Conservation (phyloP, 2,797 vertebrate genomes). For the Dermochelys coriacea region DNA sequence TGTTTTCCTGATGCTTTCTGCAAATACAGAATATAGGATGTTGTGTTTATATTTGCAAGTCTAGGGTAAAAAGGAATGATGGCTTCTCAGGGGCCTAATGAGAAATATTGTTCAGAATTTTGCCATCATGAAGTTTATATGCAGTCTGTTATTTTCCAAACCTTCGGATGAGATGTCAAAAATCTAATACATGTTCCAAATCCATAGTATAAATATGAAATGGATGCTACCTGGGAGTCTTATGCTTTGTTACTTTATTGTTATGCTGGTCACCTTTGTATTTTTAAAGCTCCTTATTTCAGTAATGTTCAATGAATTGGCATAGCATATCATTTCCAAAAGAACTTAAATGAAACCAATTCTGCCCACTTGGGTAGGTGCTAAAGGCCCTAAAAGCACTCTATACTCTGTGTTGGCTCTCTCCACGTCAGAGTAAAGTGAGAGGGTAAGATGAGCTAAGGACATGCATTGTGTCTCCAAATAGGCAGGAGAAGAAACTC, state of each 20-base stretch:
- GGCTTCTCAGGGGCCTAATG: neutral
- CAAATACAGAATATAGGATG: neutral
- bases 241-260: neutral
- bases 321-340: neutral
- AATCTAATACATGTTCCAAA: neutral
- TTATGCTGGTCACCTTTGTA: neutral
- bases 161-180: neutral
- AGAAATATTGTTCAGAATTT: neutral
- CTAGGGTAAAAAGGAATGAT: neutral
- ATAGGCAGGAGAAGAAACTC: neutral
- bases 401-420: neutral
- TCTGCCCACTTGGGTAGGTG: neutral
- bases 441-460: neutral
- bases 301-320: neutral
- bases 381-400: neutral
- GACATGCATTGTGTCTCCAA: neutral
- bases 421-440: neutral
- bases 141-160: neutral
- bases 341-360: neutral
- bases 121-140: neutral
- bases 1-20: neutral
- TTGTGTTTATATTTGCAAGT: rapidly evolving
- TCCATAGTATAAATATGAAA: neutral
- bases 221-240: neutral
- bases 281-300: neutral